Conservation (phyloP, 2,888 invertebrate genomes). For the Drosophila longiperda region DNA sequence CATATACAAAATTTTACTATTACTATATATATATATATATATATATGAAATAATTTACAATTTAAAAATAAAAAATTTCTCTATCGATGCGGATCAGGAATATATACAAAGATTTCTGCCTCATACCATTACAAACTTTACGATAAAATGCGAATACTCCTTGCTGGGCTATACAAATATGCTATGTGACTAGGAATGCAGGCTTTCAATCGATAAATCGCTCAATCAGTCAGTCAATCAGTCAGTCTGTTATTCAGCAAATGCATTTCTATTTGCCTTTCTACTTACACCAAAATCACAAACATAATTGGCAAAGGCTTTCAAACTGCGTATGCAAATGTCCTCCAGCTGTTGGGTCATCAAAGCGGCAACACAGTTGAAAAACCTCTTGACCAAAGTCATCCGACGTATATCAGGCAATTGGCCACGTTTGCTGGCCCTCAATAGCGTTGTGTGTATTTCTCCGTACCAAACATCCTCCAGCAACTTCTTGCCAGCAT, state of each 20-base stretch:
- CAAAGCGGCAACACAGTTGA: slow-evolving; percentile 92
- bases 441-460: slow-evolving; percentile 82
- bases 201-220: background rate
- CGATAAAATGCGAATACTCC: background rate
- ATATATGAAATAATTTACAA: too few relatives aligned
- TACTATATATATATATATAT: too few relatives aligned
- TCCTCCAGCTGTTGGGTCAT: slow-evolving; percentile 96
- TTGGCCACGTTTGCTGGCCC: slow-evolving; percentile 89
- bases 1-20: too few relatives aligned
- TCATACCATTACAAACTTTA: background rate
- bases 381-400: slow-evolving; percentile 90
- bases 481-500: slow-evolving; percentile 88
- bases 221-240: background rate
- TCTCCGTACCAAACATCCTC: slow-evolving; percentile 86
- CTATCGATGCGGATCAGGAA: background rate
- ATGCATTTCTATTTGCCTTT: background rate
- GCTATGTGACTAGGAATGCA: background rate
- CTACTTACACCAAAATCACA: slow-evolving; percentile 89
- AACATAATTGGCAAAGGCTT: slow-evolving; percentile 91
- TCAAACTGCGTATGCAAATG: slow-evolving; percentile 91
- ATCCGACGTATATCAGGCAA: slow-evolving; percentile 89
- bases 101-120: background rate
- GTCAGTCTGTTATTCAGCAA: background rate
- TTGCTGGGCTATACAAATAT: background rate
- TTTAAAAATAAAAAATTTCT: background rate